Evolutionary conservation across 2,113 vertebrate genomes (phyloP), one percentile per base, ranked within the genome.

Genomic region (Oxyura jamaicensis): DNA sequence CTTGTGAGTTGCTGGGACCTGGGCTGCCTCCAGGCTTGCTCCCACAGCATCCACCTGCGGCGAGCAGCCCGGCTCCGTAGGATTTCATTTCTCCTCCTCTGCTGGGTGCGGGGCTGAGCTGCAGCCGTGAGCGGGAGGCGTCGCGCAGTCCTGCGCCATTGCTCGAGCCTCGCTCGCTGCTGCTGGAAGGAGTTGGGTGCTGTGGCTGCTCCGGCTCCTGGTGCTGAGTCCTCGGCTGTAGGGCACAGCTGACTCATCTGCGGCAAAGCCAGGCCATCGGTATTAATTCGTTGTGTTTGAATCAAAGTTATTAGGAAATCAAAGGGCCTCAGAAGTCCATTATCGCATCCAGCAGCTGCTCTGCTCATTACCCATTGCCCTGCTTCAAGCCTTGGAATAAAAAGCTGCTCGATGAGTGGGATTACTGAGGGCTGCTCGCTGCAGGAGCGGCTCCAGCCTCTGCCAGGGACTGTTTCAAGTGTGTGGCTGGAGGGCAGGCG

Each of bases 281-380:
- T 26, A 33, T 86, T 74, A 86, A 91, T 44, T 58, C 68, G 17
- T 74, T 69, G 67, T 36, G 23, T 72, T 88, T 78, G 53, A 92
- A 93, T 93, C 60, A 90, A 92, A 95, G 86, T 62, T 42, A 66
- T 58, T 68, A 86, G 76, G 71, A 91, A 94, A 94, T 95, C 95
- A 96, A 95, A 96, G 91, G 63, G 73, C n/a, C 84, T 94, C 78
- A 69, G 89, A 80, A 86, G 77, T 71, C 69, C 60, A 6, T 96
- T 94, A 94, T 96, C 96, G 92, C 3, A 39, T 35, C 72, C 60
- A 66, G 80, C 95, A 95, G 95, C 86, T 77, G 67, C 11, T 83
- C 62, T 28, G 31, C 36, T n/a, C 42, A 4, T 41, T 3, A 15
- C 31, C 7, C 62, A 1, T 20, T 44, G 33, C 65, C 41, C 69